Conservation (phyloP, 2,797 vertebrate species). For the Mallotus villosus region DNA sequence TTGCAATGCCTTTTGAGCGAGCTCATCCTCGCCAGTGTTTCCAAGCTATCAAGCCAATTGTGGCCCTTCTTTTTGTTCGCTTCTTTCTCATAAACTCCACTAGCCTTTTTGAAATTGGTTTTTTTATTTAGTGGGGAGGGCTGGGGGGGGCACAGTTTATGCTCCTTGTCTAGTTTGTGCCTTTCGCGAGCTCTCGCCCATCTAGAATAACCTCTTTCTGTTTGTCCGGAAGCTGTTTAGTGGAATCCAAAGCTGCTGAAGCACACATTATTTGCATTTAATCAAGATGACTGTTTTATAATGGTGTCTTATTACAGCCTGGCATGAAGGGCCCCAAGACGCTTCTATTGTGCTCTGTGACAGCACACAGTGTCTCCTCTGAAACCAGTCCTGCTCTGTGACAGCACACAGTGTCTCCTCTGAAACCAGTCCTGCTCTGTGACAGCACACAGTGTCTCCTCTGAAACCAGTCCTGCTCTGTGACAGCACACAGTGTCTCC, state of each 20-base stretch:
- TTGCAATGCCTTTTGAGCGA: constrained; percentile 57
- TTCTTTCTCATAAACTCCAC: constrained; percentile 62
- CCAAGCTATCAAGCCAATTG: constrained; percentile 57
- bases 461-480: too few relatives aligned
- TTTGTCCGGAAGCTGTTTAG: constrained; percentile 54
- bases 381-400: too few relatives aligned
- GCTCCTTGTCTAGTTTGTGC: constrained; percentile 58
- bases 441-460: too few relatives aligned
- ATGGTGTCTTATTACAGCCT: neutral
- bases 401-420: too few relatives aligned
- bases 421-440: too few relatives aligned
- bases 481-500: too few relatives aligned
- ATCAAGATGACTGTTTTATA: neutral
- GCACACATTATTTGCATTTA: neutral
- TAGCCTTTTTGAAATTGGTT: constrained; percentile 73
- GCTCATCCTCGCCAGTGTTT: constrained; percentile 61
- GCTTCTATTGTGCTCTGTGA: neutral
- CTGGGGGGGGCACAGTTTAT: constrained; percentile 59
- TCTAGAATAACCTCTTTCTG: constrained; percentile 34
- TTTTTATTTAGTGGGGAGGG: constrained; percentile 71
- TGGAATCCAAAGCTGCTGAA: constrained; percentile 19
- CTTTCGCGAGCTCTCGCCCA: constrained; percentile 45
- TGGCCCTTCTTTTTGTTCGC: constrained; percentile 49
- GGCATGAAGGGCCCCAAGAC: neutral
- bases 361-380: too few relatives aligned